These are phyloP conservation scores for Cosmia trapezina DNA, from an alignment of 2,888 invertebrate genomes.

Conservation along the genomic window DNA sequence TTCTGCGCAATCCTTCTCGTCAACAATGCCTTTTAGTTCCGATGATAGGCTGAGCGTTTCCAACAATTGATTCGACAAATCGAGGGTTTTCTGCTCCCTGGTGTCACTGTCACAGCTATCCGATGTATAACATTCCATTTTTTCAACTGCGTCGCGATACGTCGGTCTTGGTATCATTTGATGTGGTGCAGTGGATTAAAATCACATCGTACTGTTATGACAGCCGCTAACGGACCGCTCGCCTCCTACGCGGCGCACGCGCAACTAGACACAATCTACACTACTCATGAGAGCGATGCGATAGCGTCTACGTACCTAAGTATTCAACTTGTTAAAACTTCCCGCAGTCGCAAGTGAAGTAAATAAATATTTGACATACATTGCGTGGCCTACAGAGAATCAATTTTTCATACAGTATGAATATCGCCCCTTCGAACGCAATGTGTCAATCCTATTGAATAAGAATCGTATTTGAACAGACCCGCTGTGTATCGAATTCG, in stretches of 20 bases:
- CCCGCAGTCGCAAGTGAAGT: conserved; percentile 14
- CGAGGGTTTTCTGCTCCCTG: conserved; percentile 93
- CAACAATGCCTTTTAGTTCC: conserved; percentile 91
- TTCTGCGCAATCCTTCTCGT: conserved; percentile 90
- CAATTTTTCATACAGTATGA: not conserved
- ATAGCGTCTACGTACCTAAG: conserved; percentile 56
- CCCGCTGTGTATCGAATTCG: conserved; percentile 26
- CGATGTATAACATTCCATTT: conserved; percentile 95
- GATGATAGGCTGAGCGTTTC: conserved; percentile 90
- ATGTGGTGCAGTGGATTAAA: conserved; percentile 59
- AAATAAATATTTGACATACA: conserved; percentile 35
- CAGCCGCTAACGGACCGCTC: conserved; percentile 63
- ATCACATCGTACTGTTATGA: conserved; percentile 75
- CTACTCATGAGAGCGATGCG: conserved; percentile 66
- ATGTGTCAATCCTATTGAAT: conserved; percentile 27
- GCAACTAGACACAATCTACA: conserved; percentile 72
- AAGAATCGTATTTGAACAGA: conserved; percentile 12
- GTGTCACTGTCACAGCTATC: conserved; percentile 96
- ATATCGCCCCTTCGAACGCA: conserved; percentile 8
- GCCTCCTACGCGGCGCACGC: conserved; percentile 81
- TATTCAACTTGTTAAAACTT: conserved; percentile 46
- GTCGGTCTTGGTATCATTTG: conserved; percentile 61
- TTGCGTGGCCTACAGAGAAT: conserved; percentile 27
- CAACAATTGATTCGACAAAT: conserved; percentile 89
- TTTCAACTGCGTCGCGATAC: conserved; percentile 62